phyloP scores from a whole-genome alignment of 2,113 vertebrate species.

The Thalassoma bifasciatum region DNA sequence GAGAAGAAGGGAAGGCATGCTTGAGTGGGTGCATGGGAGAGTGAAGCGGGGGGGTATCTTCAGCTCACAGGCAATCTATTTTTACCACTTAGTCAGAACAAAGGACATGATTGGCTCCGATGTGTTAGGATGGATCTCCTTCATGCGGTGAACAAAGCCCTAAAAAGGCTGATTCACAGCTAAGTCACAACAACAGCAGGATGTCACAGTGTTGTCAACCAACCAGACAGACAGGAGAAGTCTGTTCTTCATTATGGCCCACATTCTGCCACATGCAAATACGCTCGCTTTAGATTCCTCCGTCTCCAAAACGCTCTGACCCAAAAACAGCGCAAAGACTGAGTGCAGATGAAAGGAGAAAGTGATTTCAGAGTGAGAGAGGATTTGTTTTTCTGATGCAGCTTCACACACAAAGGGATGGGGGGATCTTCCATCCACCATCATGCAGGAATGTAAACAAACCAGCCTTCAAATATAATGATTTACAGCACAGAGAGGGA shows the following conservation, averaged over 20 bases:
- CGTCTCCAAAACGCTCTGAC: slow-evolving; percentile 10
- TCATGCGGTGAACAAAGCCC: slow-evolving; percentile 63
- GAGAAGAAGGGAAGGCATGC: slow-evolving; percentile 62
- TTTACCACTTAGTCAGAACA: slow-evolving; percentile 81
- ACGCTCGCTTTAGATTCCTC: slow-evolving; percentile 4
- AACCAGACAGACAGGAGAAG: slow-evolving; percentile 51
- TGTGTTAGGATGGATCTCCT: slow-evolving; percentile 65
- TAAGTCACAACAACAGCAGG: slow-evolving; percentile 67
- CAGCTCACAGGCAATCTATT: slow-evolving; percentile 78
- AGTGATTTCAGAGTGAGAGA: slow-evolving; percentile 17
- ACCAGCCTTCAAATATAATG: slow-evolving; percentile 70
- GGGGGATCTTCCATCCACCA: slow-evolving; percentile 56
- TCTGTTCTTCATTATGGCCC: slow-evolving; percentile 33
- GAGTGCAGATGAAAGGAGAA: slow-evolving; percentile 25
- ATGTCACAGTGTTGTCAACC: slow-evolving; percentile 48
- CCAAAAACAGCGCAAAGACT: slow-evolving; percentile 9
- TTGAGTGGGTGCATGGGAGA: slow-evolving; percentile 68
- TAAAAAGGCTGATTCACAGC: slow-evolving; percentile 72
- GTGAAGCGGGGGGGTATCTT: slow-evolving; percentile 44
- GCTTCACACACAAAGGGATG: slow-evolving; percentile 28
- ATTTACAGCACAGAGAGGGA: slow-evolving; percentile 54
- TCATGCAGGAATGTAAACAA: slow-evolving; percentile 82
- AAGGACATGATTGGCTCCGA: slow-evolving; percentile 75
- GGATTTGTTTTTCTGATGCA: slow-evolving; percentile 37
- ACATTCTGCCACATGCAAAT: slow-evolving; percentile 38